Base-by-base conservation (phyloP, 2,888 invertebrate genomes). In the Eupithecia pulchellata region DNA sequence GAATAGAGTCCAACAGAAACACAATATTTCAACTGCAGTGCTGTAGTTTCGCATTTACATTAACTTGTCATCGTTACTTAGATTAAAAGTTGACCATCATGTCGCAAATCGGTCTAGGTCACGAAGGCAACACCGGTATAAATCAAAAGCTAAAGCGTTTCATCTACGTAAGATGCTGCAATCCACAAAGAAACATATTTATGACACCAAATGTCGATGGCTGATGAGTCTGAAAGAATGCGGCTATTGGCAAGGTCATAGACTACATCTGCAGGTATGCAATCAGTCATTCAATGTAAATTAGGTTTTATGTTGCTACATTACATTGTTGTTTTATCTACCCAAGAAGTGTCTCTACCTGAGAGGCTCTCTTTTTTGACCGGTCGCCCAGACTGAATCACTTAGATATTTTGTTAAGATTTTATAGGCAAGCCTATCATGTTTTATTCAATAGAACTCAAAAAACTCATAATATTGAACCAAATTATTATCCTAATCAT, bases 81-180 rank as follows among this genome's bases (percentile, higher is more conserved):
- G 86, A 89, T 89, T 87, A 83, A 89, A 85, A 86, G 81, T 84
- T 88, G 89, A 87, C 89, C 85, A 84, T 81, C 79, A 78, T 84
- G 84, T 81, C 78, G 78, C 79, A 87, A 86, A 78, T 89, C 85
- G 91, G 90, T 90, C 91, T 91, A 91, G 91, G 91, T 87, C 89
- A 77, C 76, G 61, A 61, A 68, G 68, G 71, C 66, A 27, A 27
- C 29, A 58, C 29, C 11, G 30, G 58, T 70, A 25, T 69, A 81
- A 83, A 68, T 13, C 47, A 69, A 11, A 64, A 52, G 60, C 63
- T 42, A 42, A 60, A 47, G 66, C 63, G 63, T 69, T 27, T 57
- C n/a, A 60, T 20, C 52, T 52, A 60, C 60, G 11, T 0, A 32
- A 30, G 32, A 60, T 60, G 52, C 52, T 52, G 52, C 25, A 52